Evolutionary conservation across 1,140 invertebrate species (phyloP).

Genomic region (Sinella curviseta): DNA sequence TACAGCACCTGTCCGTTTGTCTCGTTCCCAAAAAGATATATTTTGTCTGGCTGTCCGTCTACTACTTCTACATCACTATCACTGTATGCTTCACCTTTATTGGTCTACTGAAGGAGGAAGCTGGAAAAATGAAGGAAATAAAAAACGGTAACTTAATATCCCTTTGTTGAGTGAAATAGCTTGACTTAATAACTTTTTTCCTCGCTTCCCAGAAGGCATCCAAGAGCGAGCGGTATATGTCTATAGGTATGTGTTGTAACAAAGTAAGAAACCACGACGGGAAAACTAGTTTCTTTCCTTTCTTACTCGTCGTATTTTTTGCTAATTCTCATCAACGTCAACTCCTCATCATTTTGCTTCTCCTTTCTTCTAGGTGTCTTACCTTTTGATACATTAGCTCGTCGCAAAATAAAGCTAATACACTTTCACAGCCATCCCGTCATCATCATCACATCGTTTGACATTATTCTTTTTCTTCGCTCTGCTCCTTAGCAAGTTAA

Average conservation of each 20-base stretch:
- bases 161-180: constrained; percentile 10
- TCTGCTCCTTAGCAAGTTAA: background rate
- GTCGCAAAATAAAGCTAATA: too few species aligned
- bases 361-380: too few species aligned
- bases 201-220: background rate
- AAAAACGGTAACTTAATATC: constrained; percentile 19
- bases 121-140: constrained; percentile 16
- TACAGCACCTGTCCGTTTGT: too few species aligned
- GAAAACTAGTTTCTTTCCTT: background rate
- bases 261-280: too few species aligned
- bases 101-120: too few species aligned
- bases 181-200: constrained; percentile 21
- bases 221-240: too few species aligned
- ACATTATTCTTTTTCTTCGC: background rate
- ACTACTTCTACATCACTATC: too few species aligned
- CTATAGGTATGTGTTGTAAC: too few species aligned
- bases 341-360: background rate
- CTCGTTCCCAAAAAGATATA: too few species aligned
- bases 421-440: background rate
- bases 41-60: too few species aligned
- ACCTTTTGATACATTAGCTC: too few species aligned
- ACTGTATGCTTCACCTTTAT: too few species aligned
- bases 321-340: background rate
- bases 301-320: background rate
- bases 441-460: background rate